Evolutionary conservation across 1,140 invertebrate species (phyloP).

Genomic region (Drosophila setifemur): DNA sequence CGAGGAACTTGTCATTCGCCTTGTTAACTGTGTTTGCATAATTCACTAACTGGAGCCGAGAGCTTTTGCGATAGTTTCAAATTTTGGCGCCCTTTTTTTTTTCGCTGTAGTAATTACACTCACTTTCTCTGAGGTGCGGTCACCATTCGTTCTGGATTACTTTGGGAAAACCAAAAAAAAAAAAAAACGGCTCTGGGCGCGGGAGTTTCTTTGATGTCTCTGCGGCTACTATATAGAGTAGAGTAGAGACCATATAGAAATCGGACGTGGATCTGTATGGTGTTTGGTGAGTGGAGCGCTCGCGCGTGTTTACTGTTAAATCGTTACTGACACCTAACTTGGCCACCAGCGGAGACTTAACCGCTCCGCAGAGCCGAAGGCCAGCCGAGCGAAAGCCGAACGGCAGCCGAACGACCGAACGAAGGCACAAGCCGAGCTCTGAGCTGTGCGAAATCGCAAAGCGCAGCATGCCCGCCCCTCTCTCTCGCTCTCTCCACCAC

Average conservation of each 20-base stretch:
- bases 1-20: not conserved
- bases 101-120: not conserved
- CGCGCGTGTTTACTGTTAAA: slow-evolving; percentile 62
- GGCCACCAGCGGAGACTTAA: slow-evolving; percentile 66
- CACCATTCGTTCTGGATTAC: not conserved
- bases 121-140: not conserved
- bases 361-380: not conserved
- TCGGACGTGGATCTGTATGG: not conserved
- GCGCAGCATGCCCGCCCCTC: not conserved
- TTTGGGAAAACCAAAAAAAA: too few species aligned
- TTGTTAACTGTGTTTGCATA: not conserved
- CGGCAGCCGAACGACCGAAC: not conserved
- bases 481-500: slow-evolving; percentile 1
- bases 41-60: not conserved
- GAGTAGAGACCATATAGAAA: not conserved
- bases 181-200: too few species aligned
- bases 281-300: slow-evolving; percentile 34
- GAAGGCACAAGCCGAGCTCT: not conserved
- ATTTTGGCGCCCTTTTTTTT: slow-evolving; percentile 3
- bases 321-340: slow-evolving; percentile 76
- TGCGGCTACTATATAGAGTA: too few species aligned
- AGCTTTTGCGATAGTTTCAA: not conserved
- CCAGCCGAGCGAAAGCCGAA: not conserved
- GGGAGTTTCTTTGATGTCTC: too few species aligned
- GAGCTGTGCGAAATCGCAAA: not conserved